Evolutionary conservation across 2,797 vertebrate species (phyloP), one percentile per base, ranked within the genome.

Genomic region (Tiaroga cobitis): DNA sequence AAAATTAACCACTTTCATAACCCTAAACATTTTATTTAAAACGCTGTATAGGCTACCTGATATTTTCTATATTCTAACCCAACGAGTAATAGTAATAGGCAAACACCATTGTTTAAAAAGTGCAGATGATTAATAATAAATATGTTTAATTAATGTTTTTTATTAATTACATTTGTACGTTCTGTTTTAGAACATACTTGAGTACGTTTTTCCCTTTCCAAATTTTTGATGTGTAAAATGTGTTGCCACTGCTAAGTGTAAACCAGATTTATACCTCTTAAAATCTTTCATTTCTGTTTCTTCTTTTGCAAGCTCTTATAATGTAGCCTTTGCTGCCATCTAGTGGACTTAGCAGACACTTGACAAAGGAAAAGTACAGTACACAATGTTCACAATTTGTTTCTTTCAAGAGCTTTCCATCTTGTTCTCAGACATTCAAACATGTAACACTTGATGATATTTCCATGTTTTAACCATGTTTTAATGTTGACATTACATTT

Each of bases 401-500:
- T 32, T 24, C 41, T 65, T 43, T 11, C n/a, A 41, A 49, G 18
- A 39, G 21, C 54, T 3, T 15, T 82, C 59, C 24, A 34, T 75
- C 54, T 73, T 21, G 49, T 41, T 56, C 24, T 83, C 37, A 68
- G 43, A 46, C 68, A 51, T 76, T 83, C 37, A 63, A 85, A 75
- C 19, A 87, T 39, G 74, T 75, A 79, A 61, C 63, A 91, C 92
- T 90, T 92, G 86, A 78, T 87, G 89, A 93, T 93, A 93, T 92
- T 90, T 94, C 87, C 80, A 82, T 43, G 41, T 43, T 41, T 41
- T 41, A 41, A 41, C 9, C 41, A 41, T 41, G 73, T 90, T 90
- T 90, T 89, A 88, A 91, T 89, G 87, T 94, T 91, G 92, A 92
- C 94, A 93, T 94, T 92, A 94, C 93, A 95, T 94, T 94, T 92